Base-by-base conservation (phyloP, 2,113 vertebrate species). In the Entelurus aequoreus region DNA sequence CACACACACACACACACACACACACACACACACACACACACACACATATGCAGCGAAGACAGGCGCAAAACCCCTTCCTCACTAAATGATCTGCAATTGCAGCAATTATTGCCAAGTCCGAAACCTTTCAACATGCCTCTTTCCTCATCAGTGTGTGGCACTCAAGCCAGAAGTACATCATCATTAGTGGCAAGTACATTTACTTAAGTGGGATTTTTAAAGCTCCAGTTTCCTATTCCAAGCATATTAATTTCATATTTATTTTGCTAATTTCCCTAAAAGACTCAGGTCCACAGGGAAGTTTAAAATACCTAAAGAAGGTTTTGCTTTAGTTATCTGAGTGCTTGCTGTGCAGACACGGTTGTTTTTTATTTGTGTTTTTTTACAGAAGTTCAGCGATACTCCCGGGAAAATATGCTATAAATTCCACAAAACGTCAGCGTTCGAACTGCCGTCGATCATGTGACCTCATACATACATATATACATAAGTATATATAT, bases 61-160 rank as follows among this genome's bases (percentile, higher is more conserved):
- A 11, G 6, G 50, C 53, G 52, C 62, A 62, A 68, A 19, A 79
- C 53, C 69, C 75, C 77, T 57, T 65, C 57, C 72, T 72, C 71
- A 69, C 72, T 76, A 69, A 84, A 76, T 76, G 46, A 68, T 76
- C 78, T 69, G 65, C 74, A 64, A 73, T 71, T 75, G 75, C 70
- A 72, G 69, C 65, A 77, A 76, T 77, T 74, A 82, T 63, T 57
- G 62, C 58, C 58, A 52, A 63, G 62, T 73, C 59, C 48, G 60
- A 65, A 74, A 74, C 60, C 71, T 75, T 75, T 69, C 68, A 63
- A 61, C 57, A 50, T 64, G 14, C 46, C 60, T 62, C 64, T 76
- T 62, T 65, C 51, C 66, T 68, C 44, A 59, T 65, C 60, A 53
- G 38, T 36, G 42, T 5, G 10, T 62, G 35, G 61, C 58, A 53